phyloP scores from a whole-genome alignment of 2,888 invertebrate genomes.

The Caenorhabditis sulstoni region DNA sequence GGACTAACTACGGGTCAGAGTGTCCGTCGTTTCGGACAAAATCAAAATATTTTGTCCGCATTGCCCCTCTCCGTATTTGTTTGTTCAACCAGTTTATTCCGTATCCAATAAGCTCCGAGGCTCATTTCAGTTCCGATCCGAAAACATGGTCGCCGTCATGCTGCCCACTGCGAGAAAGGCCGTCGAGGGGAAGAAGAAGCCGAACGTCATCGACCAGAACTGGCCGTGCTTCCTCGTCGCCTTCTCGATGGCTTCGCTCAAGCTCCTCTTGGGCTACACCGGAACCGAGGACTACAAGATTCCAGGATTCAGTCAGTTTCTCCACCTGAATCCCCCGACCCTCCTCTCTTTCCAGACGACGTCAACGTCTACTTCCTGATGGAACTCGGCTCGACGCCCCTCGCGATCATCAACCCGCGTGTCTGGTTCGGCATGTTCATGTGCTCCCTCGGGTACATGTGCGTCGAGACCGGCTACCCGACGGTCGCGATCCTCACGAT shows the following conservation, averaged over 20 bases:
- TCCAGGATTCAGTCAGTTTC: conserved; percentile 33
- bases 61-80: conserved; percentile 13
- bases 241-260: conserved; percentile 36
- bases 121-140: conserved; percentile 4
- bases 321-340: background rate
- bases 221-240: conserved; percentile 44
- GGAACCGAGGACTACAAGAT: conserved; percentile 32
- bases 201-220: conserved; percentile 22
- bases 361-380: conserved; percentile 50
- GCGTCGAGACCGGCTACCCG: conserved; percentile 46
- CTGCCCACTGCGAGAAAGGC: conserved; percentile 42
- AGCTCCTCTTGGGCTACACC: conserved; percentile 26
- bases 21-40: background rate
- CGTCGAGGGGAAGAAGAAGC: conserved; percentile 10
- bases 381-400: conserved; percentile 50
- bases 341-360: conserved; percentile 31
- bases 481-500: conserved; percentile 39
- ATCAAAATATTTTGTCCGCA: conserved; percentile 8
- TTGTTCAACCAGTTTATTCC: conserved; percentile 11
- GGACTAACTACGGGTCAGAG: background rate
- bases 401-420: conserved; percentile 53
- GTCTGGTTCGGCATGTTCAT: conserved; percentile 58
- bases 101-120: background rate
- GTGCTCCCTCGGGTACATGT: conserved; percentile 55
- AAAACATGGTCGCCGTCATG: conserved; percentile 44